Conservation (phyloP, 2,888 invertebrate genomes). For the Nymphalis c-album region DNA sequence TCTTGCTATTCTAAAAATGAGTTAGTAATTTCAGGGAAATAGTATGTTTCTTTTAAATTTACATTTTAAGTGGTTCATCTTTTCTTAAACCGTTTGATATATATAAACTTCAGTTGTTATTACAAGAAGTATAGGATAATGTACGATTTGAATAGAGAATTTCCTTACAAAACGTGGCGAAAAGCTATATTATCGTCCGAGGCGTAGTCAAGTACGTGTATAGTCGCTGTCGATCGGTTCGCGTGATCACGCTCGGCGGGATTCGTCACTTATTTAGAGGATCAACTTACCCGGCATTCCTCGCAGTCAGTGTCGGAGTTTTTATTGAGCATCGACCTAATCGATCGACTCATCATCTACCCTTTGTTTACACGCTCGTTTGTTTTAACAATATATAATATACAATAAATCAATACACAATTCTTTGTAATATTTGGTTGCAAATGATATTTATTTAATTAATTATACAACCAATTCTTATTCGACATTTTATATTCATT, state of each 20-base stretch:
- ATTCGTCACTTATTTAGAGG: slow-evolving; percentile 65
- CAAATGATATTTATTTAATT: too few relatives aligned
- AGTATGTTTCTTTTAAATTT: slow-evolving; percentile 5
- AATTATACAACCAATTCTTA: too few relatives aligned
- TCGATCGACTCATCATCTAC: slow-evolving; percentile 39
- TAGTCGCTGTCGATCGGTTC: slow-evolving; percentile 67
- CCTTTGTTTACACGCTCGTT: slow-evolving; percentile 40
- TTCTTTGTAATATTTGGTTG: too few relatives aligned
- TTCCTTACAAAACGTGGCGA: neutral
- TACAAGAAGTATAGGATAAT: neutral
- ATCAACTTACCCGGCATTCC: slow-evolving; percentile 72
- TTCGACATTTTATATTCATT: too few relatives aligned
- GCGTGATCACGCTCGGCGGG: slow-evolving; percentile 66
- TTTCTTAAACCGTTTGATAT: neutral
- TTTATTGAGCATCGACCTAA: slow-evolving; percentile 55
- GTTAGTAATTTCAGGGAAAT: slow-evolving; percentile 16
- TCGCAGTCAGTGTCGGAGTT: slow-evolving; percentile 53
- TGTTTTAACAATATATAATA: slow-evolving; percentile 11
- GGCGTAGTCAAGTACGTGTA: slow-evolving; percentile 44
- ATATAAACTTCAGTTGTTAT: slow-evolving; percentile 10
- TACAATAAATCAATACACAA: neutral
- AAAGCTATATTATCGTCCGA: neutral
- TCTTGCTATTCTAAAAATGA: neutral
- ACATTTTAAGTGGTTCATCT: neutral
- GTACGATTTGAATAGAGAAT: too few relatives aligned